phyloP scores from a whole-genome alignment of 2,797 vertebrate species.

The Protonibea diacanthus region DNA sequence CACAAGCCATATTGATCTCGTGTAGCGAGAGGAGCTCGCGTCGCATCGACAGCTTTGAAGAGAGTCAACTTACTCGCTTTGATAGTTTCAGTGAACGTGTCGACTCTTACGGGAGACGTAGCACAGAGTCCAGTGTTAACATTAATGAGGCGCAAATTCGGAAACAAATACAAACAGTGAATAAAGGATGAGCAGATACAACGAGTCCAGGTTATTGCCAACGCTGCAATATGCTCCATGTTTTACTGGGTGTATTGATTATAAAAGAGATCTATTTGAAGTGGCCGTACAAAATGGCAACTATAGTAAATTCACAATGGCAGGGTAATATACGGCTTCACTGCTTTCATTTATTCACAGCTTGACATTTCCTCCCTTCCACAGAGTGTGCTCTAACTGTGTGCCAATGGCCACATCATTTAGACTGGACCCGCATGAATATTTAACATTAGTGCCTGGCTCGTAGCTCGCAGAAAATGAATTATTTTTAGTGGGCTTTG shows the following conservation, averaged over 20 bases:
- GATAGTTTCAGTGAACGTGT: slow-evolving; percentile 49
- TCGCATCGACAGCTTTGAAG: slow-evolving; percentile 62
- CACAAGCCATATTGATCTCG: slow-evolving; percentile 72
- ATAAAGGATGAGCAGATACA: slow-evolving; percentile 68
- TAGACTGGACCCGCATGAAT: slow-evolving; percentile 85
- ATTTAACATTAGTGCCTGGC: slow-evolving; percentile 84
- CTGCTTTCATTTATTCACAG: slow-evolving; percentile 84
- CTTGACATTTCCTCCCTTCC: slow-evolving; percentile 85
- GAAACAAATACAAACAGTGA: slow-evolving; percentile 63
- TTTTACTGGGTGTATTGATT: slow-evolving; percentile 80
- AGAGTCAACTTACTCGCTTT: slow-evolving; percentile 53
- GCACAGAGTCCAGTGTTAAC: slow-evolving; percentile 53
- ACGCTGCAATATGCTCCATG: slow-evolving; percentile 67
- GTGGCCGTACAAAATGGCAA: slow-evolving; percentile 80
- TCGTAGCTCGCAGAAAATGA: slow-evolving; percentile 82
- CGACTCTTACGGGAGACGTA: slow-evolving; percentile 37
- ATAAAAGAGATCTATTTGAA: slow-evolving; percentile 79
- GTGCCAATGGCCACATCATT: slow-evolving; percentile 85
- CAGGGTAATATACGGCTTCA: slow-evolving; percentile 81
- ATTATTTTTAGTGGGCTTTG: slow-evolving; percentile 83
- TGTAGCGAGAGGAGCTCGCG: slow-evolving; percentile 54
- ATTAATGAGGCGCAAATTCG: slow-evolving; percentile 70
- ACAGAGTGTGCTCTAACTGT: slow-evolving; percentile 81
- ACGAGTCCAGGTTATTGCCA: slow-evolving; percentile 64
- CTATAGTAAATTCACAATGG: slow-evolving; percentile 82